Conservation (phyloP, 2,888 invertebrate genomes). For the Acleris literana region DNA sequence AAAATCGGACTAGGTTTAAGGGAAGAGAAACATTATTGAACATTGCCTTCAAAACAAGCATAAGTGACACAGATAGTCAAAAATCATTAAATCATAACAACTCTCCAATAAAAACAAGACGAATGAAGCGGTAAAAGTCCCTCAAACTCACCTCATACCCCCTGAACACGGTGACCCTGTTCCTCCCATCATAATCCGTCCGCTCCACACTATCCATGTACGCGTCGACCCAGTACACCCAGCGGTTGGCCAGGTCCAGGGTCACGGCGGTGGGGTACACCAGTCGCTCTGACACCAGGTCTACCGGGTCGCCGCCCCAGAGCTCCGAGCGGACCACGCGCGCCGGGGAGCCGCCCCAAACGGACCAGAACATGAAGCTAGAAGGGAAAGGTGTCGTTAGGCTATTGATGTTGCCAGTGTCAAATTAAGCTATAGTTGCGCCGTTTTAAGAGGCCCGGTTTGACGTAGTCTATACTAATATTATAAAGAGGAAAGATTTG, state of each 20-base stretch:
- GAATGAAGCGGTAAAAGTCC: too few relatives aligned
- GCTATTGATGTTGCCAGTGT: neutral
- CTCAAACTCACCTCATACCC: constrained; percentile 69
- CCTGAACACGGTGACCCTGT: constrained; percentile 84
- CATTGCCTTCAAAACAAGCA: too few relatives aligned
- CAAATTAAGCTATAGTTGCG: neutral
- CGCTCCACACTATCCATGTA: constrained; percentile 91
- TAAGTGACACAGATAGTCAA: too few relatives aligned
- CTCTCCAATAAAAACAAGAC: too few relatives aligned
- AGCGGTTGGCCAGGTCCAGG: constrained; percentile 87
- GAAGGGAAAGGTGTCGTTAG: neutral
- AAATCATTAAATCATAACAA: too few relatives aligned
- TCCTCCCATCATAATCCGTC: constrained; percentile 89
- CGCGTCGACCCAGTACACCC: constrained; percentile 91
- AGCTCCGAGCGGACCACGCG: constrained; percentile 86
- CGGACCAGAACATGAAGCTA: constrained; percentile 90
- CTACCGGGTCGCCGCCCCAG: constrained; percentile 84
- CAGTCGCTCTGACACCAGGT: constrained; percentile 87
- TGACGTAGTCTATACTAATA: too few relatives aligned
- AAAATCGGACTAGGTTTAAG: too few relatives aligned
- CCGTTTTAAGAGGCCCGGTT: too few relatives aligned
- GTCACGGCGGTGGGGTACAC: constrained; percentile 90
- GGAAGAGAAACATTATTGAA: too few relatives aligned
- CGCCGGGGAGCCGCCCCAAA: constrained; percentile 87
- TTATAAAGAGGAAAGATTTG: too few relatives aligned